Evolutionary conservation across 2,797 vertebrate genomes (phyloP).

Genomic region (Serranus cabrilla): DNA sequence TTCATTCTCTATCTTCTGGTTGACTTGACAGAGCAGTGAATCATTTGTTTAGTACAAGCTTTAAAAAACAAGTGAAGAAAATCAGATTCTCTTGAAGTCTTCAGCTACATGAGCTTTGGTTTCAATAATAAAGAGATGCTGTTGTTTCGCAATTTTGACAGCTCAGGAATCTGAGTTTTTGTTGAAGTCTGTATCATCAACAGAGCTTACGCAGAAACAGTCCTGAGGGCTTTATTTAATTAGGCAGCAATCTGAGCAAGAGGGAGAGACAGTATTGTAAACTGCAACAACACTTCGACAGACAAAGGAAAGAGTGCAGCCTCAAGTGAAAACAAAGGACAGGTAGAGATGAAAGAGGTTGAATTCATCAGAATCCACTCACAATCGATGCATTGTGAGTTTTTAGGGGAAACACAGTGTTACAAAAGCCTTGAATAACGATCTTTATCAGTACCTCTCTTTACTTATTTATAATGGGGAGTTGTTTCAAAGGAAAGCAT

Average conservation of each 20-base stretch:
- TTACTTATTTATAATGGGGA: conserved; percentile 81
- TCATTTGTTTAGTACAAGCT: conserved; percentile 32
- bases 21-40: conserved; percentile 14
- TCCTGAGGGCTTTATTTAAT: conserved; percentile 61
- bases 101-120: conserved; percentile 14
- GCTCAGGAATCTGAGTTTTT: conserved; percentile 1
- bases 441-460: conserved; percentile 67
- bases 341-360: conserved; percentile 23
- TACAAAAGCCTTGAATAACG: conserved; percentile 58
- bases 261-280: conserved; percentile 21
- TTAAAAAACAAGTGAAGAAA: conserved; percentile 14
- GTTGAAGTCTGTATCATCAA: conserved; percentile 15
- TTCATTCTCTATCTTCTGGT: not conserved
- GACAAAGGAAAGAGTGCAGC: conserved; percentile 25
- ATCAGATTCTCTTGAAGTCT: conserved; percentile 16
- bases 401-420: conserved; percentile 52
- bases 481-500: conserved; percentile 75
- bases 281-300: conserved; percentile 27
- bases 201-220: conserved; percentile 17
- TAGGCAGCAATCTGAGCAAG: conserved; percentile 33
- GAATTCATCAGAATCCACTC: conserved; percentile 38
- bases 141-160: conserved; percentile 27
- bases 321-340: not conserved
- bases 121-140: conserved; percentile 9
- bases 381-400: conserved; percentile 52